A percentile compares a stretch with the other conserved stretches of the same genome.
Conservation (phyloP, 2,797 vertebrate species). For the Iguana delicatissima region DNA sequence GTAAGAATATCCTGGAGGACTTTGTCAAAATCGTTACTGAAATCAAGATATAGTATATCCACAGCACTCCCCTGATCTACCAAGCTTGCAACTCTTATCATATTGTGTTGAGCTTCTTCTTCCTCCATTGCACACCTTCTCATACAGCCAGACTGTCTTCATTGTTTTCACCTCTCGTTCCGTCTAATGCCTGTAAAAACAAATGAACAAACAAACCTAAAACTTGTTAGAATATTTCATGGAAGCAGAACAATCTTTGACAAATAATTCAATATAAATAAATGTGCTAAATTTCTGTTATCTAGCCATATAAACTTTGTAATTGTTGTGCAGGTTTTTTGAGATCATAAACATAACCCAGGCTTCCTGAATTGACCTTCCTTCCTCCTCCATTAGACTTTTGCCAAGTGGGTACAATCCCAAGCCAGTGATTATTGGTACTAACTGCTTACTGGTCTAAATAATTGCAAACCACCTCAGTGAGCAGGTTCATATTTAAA, state of each 20-base stretch:
- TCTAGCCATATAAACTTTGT: neutral
- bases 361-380: neutral
- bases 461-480: too few species aligned
- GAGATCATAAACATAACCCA: neutral
- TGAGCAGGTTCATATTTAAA: too few species aligned
- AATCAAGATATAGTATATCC: too few species aligned
- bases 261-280: neutral
- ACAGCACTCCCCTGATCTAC: too few species aligned
- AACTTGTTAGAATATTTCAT: neutral
- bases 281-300: neutral
- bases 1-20: too few species aligned
- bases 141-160: neutral
- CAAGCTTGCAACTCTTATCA: too few species aligned
- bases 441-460: too few species aligned
- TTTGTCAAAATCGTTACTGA: too few species aligned
- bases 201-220: neutral
- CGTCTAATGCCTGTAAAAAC: neutral
- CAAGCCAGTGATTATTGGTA: neutral
- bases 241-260: neutral
- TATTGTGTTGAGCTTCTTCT: neutral
- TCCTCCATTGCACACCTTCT: neutral
- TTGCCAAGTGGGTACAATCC: neutral
- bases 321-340: neutral
- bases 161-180: neutral
- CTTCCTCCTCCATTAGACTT: neutral